Evolutionary conservation across 1,140 invertebrate species (phyloP).

Genomic region (Colletes gigas): DNA sequence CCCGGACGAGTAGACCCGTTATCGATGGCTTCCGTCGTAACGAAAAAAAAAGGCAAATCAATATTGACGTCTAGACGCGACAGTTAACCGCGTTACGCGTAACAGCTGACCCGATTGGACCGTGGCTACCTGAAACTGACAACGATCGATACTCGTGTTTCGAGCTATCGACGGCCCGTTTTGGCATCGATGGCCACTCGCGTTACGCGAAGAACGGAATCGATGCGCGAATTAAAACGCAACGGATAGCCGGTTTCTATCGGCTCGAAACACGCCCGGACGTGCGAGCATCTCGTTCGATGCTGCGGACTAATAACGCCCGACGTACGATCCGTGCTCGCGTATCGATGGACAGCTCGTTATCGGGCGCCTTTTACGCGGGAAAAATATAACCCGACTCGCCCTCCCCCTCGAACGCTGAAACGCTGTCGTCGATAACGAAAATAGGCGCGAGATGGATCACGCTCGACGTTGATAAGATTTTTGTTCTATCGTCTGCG

Average conservation of each 20-base stretch:
- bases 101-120: conserved; percentile 53
- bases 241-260: not conserved
- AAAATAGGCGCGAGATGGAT: too few species aligned
- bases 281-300: not conserved
- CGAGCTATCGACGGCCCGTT: conserved; percentile 10
- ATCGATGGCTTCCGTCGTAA: conserved; percentile 13
- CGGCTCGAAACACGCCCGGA: not conserved
- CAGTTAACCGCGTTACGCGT: conserved; percentile 59
- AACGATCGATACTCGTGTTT: conserved; percentile 37
- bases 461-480: too few species aligned
- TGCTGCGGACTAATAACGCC: not conserved
- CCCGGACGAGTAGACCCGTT: not conserved
- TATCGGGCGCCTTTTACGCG: not conserved
- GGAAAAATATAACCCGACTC: too few species aligned
- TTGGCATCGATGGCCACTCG: conserved; percentile 14
- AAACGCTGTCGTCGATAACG: too few species aligned
- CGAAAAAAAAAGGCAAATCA: conserved; percentile 25
- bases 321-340: not conserved
- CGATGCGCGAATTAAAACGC: conserved; percentile 9
- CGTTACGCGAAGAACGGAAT: conserved; percentile 23
- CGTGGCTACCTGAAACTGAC: conserved; percentile 32
- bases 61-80: conserved; percentile 61
- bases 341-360: not conserved
- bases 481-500: too few species aligned
- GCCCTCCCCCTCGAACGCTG: too few species aligned